Evolutionary conservation across 2,888 invertebrate genomes (phyloP).

Genomic region (Philaethria dido): DNA sequence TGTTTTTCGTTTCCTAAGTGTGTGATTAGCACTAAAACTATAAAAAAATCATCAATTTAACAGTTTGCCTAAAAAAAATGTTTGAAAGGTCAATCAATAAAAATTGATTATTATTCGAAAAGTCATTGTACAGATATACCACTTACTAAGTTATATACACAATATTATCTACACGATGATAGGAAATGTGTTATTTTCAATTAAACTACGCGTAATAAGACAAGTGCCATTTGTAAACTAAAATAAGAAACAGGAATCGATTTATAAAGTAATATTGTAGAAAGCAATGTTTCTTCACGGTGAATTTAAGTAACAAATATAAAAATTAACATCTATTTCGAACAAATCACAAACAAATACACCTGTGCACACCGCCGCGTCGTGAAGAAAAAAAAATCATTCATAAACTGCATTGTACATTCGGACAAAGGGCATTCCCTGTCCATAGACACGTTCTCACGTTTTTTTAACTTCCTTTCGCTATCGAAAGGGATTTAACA

Average conservation of each 20-base stretch:
- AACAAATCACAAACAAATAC: conserved; percentile 57
- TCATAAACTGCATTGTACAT: conserved; percentile 64
- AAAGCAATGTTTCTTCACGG: conserved; percentile 14
- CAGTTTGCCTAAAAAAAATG: too few relatives aligned
- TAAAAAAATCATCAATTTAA: too few relatives aligned
- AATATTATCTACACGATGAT: too few relatives aligned
- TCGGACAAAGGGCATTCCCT: conserved; percentile 60
- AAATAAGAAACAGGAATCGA: too few relatives aligned
- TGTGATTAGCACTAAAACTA: too few relatives aligned
- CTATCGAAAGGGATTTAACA: background rate
- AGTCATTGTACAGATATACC: background rate
- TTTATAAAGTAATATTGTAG: background rate
- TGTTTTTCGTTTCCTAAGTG: too few relatives aligned
- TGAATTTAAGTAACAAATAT: conserved; percentile 19
- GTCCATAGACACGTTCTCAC: conserved; percentile 71
- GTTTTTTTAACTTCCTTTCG: conserved; percentile 54
- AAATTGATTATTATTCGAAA: background rate
- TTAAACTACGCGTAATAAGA: too few relatives aligned
- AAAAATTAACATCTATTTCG: conserved; percentile 18
- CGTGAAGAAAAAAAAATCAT: conserved; percentile 53
- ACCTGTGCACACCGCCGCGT: conserved; percentile 70
- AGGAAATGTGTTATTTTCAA: too few relatives aligned
- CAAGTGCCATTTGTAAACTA: too few relatives aligned
- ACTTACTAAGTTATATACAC: too few relatives aligned
- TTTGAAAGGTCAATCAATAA: background rate